Base-by-base conservation (phyloP, 2,797 vertebrate genomes). In the Clamator glandarius region DNA sequence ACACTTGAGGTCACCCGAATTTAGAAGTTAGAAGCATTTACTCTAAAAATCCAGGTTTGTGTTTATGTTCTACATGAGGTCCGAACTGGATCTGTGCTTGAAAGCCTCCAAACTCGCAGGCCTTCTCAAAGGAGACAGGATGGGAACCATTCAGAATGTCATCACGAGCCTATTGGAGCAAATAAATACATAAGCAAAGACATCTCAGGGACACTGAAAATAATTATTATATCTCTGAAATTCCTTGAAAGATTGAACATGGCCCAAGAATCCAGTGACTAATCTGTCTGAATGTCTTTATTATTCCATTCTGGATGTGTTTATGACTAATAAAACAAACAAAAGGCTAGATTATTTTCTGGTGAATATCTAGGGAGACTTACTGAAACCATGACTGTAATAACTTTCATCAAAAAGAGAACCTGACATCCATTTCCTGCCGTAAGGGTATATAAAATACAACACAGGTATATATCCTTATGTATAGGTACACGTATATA, bases 51-150 rank as follows among this genome's bases (percentile, higher is more conserved):
- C 99, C 99, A 19, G 99, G 98, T 97, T 99, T 99, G 98, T 99
- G 99, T 97, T 99, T 99, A 97, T 98, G 98, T 90, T 99, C 99
- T 95, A 99, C 99, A 12, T 99, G 99, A 96, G 99, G 99, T 96
- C 99, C 99, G 41, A 99, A 99, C 97, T 99, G 99, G 98, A 99
- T 99, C 97, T 99, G 99, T 69, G 99, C 99, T 98, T 99, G 99
- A 96, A 99, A 99, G 81, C 99, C 99, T 51, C 98, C 98, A 72
- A 99, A 99, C 97, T 99, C 99, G 20, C 99, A 99, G 54, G 99
- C 99, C 97, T 99, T 99, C 97, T 99, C 99, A 83, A 99, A 99
- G 97, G 99, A 99, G 73, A 99, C 99, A 0, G 99, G 99, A 95
- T 99, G 99, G 94, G 99, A 99, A 85, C 99, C 99, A 17, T 99